Conservation (phyloP, 2,113 vertebrate genomes). For the Progne subis region DNA sequence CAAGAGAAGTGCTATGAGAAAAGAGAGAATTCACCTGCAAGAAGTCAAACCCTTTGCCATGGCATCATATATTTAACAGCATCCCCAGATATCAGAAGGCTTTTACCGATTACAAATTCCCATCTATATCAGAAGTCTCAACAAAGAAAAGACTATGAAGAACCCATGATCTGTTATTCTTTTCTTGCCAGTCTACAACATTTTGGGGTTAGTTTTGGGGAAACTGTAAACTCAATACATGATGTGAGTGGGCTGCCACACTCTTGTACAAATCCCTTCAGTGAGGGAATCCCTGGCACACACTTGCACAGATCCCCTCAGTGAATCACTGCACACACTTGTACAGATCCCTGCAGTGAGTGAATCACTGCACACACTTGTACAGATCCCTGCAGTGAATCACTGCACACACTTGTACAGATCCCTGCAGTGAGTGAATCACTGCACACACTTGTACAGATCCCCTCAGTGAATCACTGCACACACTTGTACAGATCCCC, state of each 20-base stretch:
- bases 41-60: not conserved
- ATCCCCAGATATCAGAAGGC: not conserved
- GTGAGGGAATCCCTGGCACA: too few species aligned
- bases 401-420: not conserved
- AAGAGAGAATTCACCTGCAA: not conserved
- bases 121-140: not conserved
- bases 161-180: not conserved
- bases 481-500: too few species aligned
- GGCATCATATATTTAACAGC: not conserved
- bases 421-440: not conserved
- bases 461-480: too few species aligned
- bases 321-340: not conserved
- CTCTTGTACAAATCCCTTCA: too few species aligned
- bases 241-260: not conserved
- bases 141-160: not conserved
- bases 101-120: not conserved
- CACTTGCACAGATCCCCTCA: too few species aligned
- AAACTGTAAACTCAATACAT: constrained; percentile 19
- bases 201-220: constrained; percentile 52
- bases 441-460: too few species aligned
- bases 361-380: too few species aligned
- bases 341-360: too few species aligned
- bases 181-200: constrained; percentile 39
- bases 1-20: not conserved
- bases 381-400: too few species aligned